phyloP scores from a whole-genome alignment of 2,888 invertebrate genomes.

The Lutraria lutraria region DNA sequence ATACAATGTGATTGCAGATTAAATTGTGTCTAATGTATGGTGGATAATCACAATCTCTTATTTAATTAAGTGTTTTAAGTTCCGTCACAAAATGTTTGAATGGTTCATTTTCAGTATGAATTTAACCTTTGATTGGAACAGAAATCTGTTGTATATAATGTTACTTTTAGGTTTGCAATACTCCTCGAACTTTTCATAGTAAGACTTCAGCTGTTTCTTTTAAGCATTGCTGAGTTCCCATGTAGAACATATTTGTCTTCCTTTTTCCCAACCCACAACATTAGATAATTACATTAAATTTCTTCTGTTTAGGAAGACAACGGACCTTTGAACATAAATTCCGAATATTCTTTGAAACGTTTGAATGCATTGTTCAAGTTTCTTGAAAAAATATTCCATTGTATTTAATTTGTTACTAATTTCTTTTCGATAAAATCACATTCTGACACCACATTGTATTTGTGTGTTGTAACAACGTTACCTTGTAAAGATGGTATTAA shows the following conservation, averaged over 20 bases:
- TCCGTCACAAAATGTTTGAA: slow-evolving; percentile 64
- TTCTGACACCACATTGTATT: too few species aligned
- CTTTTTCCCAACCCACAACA: slow-evolving; percentile 66
- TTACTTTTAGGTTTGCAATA: slow-evolving; percentile 58
- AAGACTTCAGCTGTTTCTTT: slow-evolving; percentile 40
- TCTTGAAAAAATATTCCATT: too few species aligned
- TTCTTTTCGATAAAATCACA: too few species aligned
- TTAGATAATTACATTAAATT: slow-evolving; percentile 54
- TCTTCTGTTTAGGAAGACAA: slow-evolving; percentile 44
- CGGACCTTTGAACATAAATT: slow-evolving; percentile 63
- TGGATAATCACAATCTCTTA: slow-evolving; percentile 28
- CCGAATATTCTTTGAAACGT: slow-evolving; percentile 51
- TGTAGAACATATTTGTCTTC: slow-evolving; percentile 51
- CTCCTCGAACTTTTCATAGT: slow-evolving; percentile 44
- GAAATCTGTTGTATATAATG: slow-evolving; percentile 48
- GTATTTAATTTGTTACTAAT: too few species aligned
- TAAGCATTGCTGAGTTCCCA: slow-evolving; percentile 50
- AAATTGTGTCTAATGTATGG: not conserved
- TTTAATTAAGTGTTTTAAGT: slow-evolving; percentile 45
- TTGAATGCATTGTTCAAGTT: too few species aligned
- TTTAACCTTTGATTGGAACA: slow-evolving; percentile 31
- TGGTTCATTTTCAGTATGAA: slow-evolving; percentile 37
- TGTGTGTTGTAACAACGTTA: too few species aligned
- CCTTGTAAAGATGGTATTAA: too few species aligned
- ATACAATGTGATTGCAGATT: slow-evolving; percentile 12